Evolutionary conservation across 2,888 invertebrate species (phyloP).

Genomic region (Nephrotoma flavescens): DNA sequence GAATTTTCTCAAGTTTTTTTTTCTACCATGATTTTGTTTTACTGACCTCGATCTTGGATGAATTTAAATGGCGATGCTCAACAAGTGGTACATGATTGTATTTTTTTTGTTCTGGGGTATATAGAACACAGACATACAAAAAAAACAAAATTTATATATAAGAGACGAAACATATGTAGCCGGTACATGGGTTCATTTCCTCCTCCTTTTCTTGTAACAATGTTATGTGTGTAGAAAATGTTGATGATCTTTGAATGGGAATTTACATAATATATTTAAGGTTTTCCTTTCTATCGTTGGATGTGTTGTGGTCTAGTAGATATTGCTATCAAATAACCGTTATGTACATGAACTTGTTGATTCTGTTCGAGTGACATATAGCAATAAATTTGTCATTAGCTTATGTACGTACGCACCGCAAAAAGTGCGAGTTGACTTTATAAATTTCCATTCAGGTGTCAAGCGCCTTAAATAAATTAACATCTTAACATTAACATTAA

Average conservation of each 20-base stretch:
- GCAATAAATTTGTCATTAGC: background rate
- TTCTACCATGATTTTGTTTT: background rate
- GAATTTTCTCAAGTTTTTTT: background rate
- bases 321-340: background rate
- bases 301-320: background rate
- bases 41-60: background rate
- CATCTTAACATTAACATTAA: no score
- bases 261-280: background rate
- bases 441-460: background rate
- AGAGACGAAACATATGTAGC: background rate
- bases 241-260: background rate
- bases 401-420: background rate
- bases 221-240: background rate
- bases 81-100: background rate
- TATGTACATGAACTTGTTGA: background rate
- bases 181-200: background rate
- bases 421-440: background rate
- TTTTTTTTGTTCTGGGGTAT: background rate
- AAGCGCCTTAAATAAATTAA: background rate
- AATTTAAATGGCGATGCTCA: background rate
- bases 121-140: background rate
- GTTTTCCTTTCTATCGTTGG: background rate
- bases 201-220: background rate
- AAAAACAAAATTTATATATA: background rate
- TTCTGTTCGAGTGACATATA: background rate